These are phyloP conservation scores for Melanotaenia parkinsoni DNA, from an alignment of 2,797 vertebrate genomes.

Conservation along the genomic window DNA sequence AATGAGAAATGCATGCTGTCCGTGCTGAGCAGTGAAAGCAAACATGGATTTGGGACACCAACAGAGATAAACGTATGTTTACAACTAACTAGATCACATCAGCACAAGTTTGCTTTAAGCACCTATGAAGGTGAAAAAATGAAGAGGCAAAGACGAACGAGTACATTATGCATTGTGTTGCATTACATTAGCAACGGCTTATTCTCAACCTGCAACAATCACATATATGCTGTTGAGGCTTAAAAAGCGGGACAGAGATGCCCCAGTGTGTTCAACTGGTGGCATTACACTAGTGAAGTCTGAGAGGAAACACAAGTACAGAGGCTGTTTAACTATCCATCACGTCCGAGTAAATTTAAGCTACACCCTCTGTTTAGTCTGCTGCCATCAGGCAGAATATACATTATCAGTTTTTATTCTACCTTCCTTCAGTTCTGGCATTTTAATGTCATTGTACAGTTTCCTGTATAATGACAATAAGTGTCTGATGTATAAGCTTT, in stretches of 20 bases:
- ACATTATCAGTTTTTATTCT: too few relatives aligned
- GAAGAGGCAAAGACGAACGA: constrained; percentile 8
- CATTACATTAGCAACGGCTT: constrained; percentile 26
- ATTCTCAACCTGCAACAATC: constrained; percentile 25
- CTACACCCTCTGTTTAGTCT: not conserved
- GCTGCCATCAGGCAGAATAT: too few relatives aligned
- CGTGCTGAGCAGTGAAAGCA: constrained; percentile 7
- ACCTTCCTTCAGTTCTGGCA: too few relatives aligned
- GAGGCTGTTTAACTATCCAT: constrained; percentile 31
- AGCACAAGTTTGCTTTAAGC: not conserved
- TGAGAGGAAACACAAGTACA: not conserved
- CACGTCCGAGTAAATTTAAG: constrained; percentile 8
- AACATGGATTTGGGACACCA: constrained; percentile 28
- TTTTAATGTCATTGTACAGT: too few relatives aligned
- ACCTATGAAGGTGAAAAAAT: constrained; percentile 21
- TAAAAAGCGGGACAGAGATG: constrained; percentile 51
- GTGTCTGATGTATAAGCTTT: too few relatives aligned
- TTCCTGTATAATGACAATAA: too few relatives aligned
- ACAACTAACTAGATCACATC: constrained; percentile 39
- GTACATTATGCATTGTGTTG: constrained; percentile 10
- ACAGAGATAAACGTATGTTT: constrained; percentile 62
- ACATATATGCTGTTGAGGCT: not conserved
- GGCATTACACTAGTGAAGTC: constrained; percentile 49
- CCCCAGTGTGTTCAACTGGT: constrained; percentile 67
- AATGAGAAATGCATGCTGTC: constrained; percentile 28